Percentiles rank a stretch among this genome's conserved stretches.
Evolutionary conservation across 2,797 vertebrate genomes (phyloP).

Genomic region (Sardinella longiceps): DNA sequence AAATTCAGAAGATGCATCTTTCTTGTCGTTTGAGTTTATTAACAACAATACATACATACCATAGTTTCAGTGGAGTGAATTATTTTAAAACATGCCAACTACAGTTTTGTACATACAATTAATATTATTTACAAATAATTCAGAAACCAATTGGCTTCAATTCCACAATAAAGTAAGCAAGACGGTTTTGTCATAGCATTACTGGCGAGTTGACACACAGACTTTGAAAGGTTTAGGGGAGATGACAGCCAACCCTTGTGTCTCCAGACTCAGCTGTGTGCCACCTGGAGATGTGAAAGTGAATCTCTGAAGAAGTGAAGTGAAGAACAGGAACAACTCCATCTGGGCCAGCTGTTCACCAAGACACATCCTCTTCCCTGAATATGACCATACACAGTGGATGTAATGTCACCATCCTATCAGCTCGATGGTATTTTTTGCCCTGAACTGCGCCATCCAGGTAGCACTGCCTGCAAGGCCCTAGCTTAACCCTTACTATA

Average conservation of each 20-base stretch:
- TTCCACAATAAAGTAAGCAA: background rate
- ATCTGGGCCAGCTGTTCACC: slow-evolving; percentile 39
- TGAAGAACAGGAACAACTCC: slow-evolving; percentile 38
- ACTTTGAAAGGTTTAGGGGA: slow-evolving; percentile 25
- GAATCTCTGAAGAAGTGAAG: slow-evolving; percentile 31
- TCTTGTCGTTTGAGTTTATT: background rate
- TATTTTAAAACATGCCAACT: background rate
- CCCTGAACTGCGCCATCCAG: too few relatives aligned
- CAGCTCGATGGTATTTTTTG: too few relatives aligned
- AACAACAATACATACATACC: background rate
- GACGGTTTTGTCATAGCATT: background rate
- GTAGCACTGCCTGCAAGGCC: too few relatives aligned
- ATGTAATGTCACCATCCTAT: background rate
- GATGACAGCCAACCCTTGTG: background rate
- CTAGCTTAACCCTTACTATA: too few relatives aligned
- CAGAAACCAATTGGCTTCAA: background rate
- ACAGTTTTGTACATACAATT: background rate
- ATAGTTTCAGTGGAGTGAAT: background rate
- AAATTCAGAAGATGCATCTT: background rate
- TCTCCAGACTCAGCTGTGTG: background rate
- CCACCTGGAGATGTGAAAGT: slow-evolving; percentile 23
- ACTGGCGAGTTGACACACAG: background rate
- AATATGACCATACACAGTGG: background rate
- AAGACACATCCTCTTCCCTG: slow-evolving; percentile 37
- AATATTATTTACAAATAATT: background rate